Percentiles rank a stretch among this genome's conserved stretches.
Evolutionary conservation across 2,888 invertebrate genomes (phyloP).

Genomic region (Polylopha cassiicola): DNA sequence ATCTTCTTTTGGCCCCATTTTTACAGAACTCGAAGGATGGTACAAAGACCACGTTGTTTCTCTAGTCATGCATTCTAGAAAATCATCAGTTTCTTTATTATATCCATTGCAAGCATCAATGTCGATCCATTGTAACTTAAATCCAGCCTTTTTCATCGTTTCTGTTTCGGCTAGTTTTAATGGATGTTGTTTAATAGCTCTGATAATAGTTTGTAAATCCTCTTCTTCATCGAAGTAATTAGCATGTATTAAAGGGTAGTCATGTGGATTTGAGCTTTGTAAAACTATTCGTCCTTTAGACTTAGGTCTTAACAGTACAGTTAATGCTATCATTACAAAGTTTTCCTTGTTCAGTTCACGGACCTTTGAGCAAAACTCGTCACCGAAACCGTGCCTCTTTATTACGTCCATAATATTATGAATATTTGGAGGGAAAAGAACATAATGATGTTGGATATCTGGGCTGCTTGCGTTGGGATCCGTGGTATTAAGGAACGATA

Average conservation of each 20-base stretch:
- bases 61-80: conserved; percentile 45
- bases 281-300: conserved; percentile 83
- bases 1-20: conserved; percentile 76
- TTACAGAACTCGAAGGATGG: conserved; percentile 82
- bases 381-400: conserved; percentile 36
- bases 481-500: conserved; percentile 49
- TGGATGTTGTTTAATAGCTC: conserved; percentile 37
- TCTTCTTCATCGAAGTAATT: conserved; percentile 79
- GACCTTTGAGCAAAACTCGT: conserved; percentile 40
- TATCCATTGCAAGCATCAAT: conserved; percentile 44
- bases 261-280: conserved; percentile 80
- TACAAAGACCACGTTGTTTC: conserved; percentile 73
- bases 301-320: conserved; percentile 80
- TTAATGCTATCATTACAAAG: conserved; percentile 62
- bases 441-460: conserved; percentile 48
- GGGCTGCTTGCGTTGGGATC: conserved; percentile 43
- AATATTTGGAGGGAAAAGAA: conserved; percentile 43
- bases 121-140: conserved; percentile 50
- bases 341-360: conserved; percentile 41
- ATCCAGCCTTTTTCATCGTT: conserved; percentile 40
- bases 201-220: conserved; percentile 62
- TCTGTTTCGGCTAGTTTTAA: conserved; percentile 42
- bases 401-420: conserved; percentile 41
- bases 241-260: conserved; percentile 64
- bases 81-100: conserved; percentile 39